phyloP scores from a whole-genome alignment of 2,888 invertebrate genomes.

The Pimpla rufipes region DNA sequence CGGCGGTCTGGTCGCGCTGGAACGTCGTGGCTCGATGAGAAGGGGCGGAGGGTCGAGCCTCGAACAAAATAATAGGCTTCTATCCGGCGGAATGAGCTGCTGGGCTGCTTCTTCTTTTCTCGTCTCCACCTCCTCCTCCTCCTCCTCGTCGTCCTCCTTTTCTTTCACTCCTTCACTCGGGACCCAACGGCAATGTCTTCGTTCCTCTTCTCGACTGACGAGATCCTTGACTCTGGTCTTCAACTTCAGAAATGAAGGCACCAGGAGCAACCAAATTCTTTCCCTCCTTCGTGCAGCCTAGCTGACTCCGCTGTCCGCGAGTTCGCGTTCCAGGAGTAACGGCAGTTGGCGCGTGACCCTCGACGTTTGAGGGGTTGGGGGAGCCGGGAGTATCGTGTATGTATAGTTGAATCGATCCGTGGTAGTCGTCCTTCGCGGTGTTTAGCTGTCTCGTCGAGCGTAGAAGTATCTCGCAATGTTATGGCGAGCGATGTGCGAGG shows the following conservation, averaged over 20 bases:
- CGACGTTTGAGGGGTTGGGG: not conserved
- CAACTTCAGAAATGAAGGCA: not conserved
- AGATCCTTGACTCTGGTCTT: not conserved
- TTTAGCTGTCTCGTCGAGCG: constrained; percentile 20
- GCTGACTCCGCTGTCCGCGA: not conserved
- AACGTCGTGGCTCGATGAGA: constrained; percentile 22
- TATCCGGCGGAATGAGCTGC: constrained; percentile 47
- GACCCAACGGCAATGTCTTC: not conserved
- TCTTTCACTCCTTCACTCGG: not conserved
- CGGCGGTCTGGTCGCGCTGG: not conserved
- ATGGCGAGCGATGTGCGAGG: constrained; percentile 22
- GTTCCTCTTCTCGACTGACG: not conserved
- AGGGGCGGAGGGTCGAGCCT: constrained; percentile 21
- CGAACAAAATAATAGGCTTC: constrained; percentile 59
- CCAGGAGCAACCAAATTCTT: not conserved
- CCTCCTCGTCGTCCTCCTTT: not conserved
- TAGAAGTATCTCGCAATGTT: constrained; percentile 18
- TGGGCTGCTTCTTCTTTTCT: constrained; percentile 18
- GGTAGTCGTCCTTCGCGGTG: constrained; percentile 49
- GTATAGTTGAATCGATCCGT: constrained; percentile 52
- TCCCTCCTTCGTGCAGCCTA: not conserved
- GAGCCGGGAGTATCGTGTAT: no score
- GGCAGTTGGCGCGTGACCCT: not conserved
- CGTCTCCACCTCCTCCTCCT: not conserved
- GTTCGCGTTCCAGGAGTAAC: not conserved